A percentile compares a stretch with the other conserved stretches of the same genome.
phyloP scores from a whole-genome alignment of 1,140 invertebrate species.

The Hyposmocoma kahamanoa region DNA sequence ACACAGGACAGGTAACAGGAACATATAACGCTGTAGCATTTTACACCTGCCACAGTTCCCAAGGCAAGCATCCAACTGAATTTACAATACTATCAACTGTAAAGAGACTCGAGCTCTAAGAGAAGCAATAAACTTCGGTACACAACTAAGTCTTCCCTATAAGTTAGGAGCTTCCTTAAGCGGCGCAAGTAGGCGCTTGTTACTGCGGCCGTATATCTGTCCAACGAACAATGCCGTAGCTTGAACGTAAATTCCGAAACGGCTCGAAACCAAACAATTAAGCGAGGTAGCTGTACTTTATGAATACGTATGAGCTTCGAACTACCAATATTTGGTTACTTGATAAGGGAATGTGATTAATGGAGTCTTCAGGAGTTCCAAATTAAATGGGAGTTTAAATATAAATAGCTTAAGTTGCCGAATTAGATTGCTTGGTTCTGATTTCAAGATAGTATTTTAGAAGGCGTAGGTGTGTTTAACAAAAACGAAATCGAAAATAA shows the following conservation, averaged over 20 bases:
- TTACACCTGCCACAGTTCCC: too few species aligned
- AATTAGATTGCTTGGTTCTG: too few species aligned
- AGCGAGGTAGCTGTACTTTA: background rate
- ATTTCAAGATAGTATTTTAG: too few species aligned
- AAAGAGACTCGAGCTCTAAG: background rate
- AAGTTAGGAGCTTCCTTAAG: conserved; percentile 2
- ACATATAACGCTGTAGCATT: too few species aligned
- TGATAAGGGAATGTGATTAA: background rate
- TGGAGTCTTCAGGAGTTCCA: background rate
- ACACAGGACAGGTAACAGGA: too few species aligned
- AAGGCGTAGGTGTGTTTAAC: too few species aligned
- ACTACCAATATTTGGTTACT: background rate
- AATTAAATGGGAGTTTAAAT: too few species aligned
- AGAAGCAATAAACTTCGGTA: conserved; percentile 1
- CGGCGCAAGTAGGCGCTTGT: background rate
- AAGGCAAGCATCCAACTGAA: too few species aligned
- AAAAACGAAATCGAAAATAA: too few species aligned
- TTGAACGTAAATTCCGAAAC: background rate
- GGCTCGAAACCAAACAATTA: conserved; percentile 4
- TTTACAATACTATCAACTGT: background rate
- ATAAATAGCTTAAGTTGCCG: too few species aligned
- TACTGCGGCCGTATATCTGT: background rate
- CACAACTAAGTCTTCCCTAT: background rate
- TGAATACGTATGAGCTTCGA: conserved; percentile 1
- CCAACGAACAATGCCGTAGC: background rate